These are phyloP conservation scores for Noctilio leporinus DNA, from an alignment of 2,113 vertebrate species.

Conservation along the genomic window DNA sequence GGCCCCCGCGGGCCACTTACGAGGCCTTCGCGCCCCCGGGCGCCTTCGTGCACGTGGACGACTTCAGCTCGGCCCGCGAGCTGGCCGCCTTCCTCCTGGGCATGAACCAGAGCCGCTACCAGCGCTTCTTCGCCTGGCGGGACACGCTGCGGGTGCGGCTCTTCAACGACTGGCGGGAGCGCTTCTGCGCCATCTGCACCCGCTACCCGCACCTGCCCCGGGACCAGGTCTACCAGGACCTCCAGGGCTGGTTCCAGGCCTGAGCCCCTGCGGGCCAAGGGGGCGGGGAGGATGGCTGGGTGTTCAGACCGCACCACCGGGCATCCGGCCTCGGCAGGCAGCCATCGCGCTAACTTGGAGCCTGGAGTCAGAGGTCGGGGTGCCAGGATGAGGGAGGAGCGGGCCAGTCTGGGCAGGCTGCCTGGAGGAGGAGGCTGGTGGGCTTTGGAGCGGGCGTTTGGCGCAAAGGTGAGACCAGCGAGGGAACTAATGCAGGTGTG, in stretches of 20 bases:
- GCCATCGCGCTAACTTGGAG: rapidly evolving
- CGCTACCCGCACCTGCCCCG: constrained; percentile 74
- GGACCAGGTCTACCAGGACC: constrained; percentile 76
- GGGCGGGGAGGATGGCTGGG: neutral
- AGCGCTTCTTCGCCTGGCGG: constrained; percentile 84
- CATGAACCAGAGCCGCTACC: constrained; percentile 82
- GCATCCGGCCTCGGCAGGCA: neutral
- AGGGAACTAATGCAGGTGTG: neutral
- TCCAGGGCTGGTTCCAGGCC: constrained; percentile 80
- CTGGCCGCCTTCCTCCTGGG: constrained; percentile 81
- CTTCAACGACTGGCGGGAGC: constrained; percentile 84
- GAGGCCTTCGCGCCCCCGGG: constrained; percentile 82
- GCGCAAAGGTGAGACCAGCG: neutral
- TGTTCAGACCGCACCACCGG: neutral
- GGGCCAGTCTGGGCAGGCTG: no score
- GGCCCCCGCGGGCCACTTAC: constrained; percentile 83
- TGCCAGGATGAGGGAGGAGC: neutral
- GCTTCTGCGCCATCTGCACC: constrained; percentile 86
- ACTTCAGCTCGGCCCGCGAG: constrained; percentile 82
- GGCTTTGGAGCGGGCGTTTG: neutral
- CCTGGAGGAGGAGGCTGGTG: neutral
- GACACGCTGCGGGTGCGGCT: constrained; percentile 76
- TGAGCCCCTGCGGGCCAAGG: neutral
- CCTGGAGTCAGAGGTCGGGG: neutral
- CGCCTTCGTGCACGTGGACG: constrained; percentile 90